A percentile compares a stretch with the other conserved stretches of the same genome.
phyloP scores from a whole-genome alignment of 2,888 invertebrate species.

The Trissolcus brochymenae region DNA sequence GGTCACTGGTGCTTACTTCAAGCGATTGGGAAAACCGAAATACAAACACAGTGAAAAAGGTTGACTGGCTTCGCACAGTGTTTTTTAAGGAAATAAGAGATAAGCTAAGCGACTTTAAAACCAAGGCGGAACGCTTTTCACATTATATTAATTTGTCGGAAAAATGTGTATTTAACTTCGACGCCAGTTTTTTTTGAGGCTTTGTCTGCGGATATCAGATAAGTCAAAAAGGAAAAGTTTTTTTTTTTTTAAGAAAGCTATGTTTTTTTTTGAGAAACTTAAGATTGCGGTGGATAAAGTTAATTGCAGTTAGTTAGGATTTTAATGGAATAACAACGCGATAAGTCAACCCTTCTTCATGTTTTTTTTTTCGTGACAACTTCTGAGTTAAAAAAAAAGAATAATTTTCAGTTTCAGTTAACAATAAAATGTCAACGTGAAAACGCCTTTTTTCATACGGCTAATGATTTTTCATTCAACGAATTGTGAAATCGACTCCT shows the following conservation, averaged over 20 bases:
- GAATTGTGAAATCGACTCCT: no score
- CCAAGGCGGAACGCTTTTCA: conserved; percentile 33
- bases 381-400: no score
- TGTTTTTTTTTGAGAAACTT: conserved; percentile 11
- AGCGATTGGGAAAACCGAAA: conserved; percentile 34
- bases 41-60: conserved; percentile 42
- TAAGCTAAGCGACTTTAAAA: conserved; percentile 44
- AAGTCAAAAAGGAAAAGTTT: conserved; percentile 15
- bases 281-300: conserved; percentile 1
- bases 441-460: no score
- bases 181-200: conserved; percentile 15
- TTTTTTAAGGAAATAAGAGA: conserved; percentile 23
- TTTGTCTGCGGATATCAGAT: conserved; percentile 24
- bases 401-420: no score
- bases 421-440: no score
- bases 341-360: not conserved
- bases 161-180: conserved; percentile 23
- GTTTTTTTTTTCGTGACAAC: no score
- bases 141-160: conserved; percentile 43
- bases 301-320: conserved; percentile 14
- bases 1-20: conserved; percentile 30
- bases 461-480: no score
- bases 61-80: conserved; percentile 26
- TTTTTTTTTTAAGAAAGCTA: conserved; percentile 19
- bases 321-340: not conserved